phyloP scores from a whole-genome alignment of 2,113 vertebrate genomes.

The Atlantisia rogersi region DNA sequence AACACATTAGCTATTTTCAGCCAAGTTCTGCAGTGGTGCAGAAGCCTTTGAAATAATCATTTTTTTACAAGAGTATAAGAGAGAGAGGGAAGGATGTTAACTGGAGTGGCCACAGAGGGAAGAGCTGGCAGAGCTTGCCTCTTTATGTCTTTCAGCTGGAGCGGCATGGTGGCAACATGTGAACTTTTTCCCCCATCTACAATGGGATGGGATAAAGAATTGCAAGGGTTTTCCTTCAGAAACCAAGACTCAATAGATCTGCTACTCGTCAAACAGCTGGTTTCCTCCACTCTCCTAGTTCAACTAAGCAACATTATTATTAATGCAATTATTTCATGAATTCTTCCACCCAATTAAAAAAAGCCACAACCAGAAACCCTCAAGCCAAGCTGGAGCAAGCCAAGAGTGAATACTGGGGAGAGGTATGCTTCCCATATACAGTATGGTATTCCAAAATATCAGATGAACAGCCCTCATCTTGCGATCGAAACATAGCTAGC shows the following conservation, averaged over 20 bases:
- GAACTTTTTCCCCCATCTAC: neutral
- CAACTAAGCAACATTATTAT: neutral
- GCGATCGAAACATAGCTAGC: neutral
- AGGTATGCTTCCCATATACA: constrained; percentile 35
- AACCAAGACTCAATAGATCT: neutral
- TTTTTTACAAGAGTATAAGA: neutral
- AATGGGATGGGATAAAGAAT: neutral
- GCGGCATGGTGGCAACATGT: accelerated
- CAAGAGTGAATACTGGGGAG: constrained; percentile 37
- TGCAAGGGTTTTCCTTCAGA: neutral
- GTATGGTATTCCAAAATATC: constrained; percentile 25
- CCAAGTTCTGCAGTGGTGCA: neutral
- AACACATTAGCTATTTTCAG: neutral
- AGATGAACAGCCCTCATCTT: constrained; percentile 16
- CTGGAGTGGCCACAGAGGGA: neutral
- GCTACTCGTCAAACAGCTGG: neutral
- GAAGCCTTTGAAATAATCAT: neutral
- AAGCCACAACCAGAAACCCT: constrained; percentile 16
- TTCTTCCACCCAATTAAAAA: constrained; percentile 25
- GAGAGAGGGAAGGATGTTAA: neutral
- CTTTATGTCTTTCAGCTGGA: neutral
- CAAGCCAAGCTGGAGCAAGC: neutral
- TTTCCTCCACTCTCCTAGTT: neutral
- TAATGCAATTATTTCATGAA: constrained; percentile 22
- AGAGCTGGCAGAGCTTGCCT: accelerated